Conservation (phyloP, 2,888 invertebrate genomes). For the Apamea anceps region DNA sequence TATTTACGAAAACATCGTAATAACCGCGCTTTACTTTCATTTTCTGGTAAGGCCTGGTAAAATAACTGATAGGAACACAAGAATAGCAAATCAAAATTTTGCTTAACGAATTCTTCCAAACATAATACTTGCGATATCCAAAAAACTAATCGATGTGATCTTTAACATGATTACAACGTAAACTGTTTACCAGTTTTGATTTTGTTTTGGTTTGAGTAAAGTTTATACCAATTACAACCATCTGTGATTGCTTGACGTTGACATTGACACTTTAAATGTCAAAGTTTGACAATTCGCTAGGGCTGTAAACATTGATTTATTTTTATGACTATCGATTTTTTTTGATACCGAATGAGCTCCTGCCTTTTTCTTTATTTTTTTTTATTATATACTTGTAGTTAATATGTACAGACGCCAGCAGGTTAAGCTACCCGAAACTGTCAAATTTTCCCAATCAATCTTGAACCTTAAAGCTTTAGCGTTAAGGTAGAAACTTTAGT, state of each 20-base stretch:
- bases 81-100: slow-evolving; percentile 20
- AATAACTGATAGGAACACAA: background rate
- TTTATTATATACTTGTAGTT: too few species aligned
- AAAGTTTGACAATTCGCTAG: background rate
- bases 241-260: slow-evolving; percentile 4
- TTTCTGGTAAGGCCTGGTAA: slow-evolving; percentile 1
- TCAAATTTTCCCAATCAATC: too few species aligned
- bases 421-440: too few species aligned
- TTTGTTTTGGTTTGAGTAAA: slow-evolving; percentile 45
- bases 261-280: slow-evolving; percentile 7
- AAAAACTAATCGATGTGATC: slow-evolving; percentile 6
- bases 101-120: slow-evolving; percentile 19
- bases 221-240: background rate
- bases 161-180: slow-evolving; percentile 33
- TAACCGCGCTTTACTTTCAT: slow-evolving; percentile 79
- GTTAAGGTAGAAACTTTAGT: too few species aligned
- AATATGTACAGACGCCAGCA: too few species aligned
- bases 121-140: slow-evolving; percentile 39
- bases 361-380: too few species aligned
- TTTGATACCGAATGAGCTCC: too few species aligned
- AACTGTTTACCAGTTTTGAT: slow-evolving; percentile 53
- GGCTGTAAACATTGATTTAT: background rate
- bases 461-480: too few species aligned
- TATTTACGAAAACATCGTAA: slow-evolving; percentile 84
- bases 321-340: background rate